Base-by-base conservation (phyloP, 1,140 invertebrate species). In the Brachionus rubens region DNA sequence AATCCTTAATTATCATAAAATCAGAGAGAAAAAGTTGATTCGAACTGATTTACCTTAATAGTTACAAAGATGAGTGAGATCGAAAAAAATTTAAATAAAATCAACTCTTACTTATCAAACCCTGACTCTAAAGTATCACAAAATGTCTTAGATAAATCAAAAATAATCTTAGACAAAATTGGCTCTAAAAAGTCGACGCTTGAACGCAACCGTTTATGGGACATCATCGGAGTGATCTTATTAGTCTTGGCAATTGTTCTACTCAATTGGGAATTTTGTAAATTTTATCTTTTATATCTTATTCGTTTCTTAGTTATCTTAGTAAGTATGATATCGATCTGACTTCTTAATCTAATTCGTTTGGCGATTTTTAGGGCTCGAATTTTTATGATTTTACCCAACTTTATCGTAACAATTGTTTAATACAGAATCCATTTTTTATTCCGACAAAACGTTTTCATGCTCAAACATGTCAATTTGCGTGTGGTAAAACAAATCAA, bases 351-450 rank as follows among this genome's bases (percentile, higher is more conserved):
- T 14, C 26, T 10, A 28, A 30, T 7, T n/a, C 33, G 7, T 36
- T 21, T 62, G 19, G 7, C 21, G 33, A 36, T 59, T n/a, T 59
- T 2, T 16, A 62, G 59, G 40, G 19, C 30, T 65, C 40, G 24
- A 43, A 65, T 65, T 65, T 65, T 43, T 65, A 28, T 43, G 59
- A 65, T 65, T 65, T 65, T 43, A 65, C 36, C n/a, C 16, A 46
- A 43, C 43, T 65, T 43, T 65, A 65, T 46, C 36, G 43, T 24
- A 65, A 65, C 10, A 65, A 65, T 65, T 65, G 59, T 43, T 43
- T 65, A 24, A 41, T 65, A 6, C 21, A 24, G 9, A 65, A 65
- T 65, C 59, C 59, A 24, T 43, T 24, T 36, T 65, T 43, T 43
- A 19, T 41, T 24, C 19, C 33, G 16, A 65, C 1, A 3, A 65